Base-by-base conservation (phyloP, 1,140 invertebrate species). In the Caerostris extrusa region DNA sequence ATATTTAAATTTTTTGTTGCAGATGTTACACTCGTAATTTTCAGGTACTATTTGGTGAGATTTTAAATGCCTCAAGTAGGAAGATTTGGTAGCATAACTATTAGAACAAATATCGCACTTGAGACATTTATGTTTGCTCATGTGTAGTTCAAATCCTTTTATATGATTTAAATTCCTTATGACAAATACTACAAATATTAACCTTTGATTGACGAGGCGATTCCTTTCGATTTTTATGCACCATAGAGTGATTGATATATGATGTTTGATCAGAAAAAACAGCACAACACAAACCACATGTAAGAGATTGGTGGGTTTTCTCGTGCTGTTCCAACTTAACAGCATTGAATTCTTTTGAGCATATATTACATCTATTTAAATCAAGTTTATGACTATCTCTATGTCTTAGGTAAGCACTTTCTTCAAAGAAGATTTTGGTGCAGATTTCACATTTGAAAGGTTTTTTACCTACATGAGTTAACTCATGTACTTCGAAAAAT, bases 1-100 rank as follows among this genome's bases (percentile, higher is more conserved):
- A 81, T 5, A 53, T 14, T 53, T 56, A 82, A 81, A 90, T 53
- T 19, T 81, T 34, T 90, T 90, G 50, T 90, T 81, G 71, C 89
- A 90, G 10, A 90, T 19, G 6, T 77, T 81, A 12, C 89, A 90
- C 6, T 12, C 14, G 17, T 53, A 56, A 56, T 34, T 67, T n/a
- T n/a, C 64, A 3, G 55, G 6, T 85, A 17, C 55, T 8, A 7
- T 10, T 85, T n/a, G 56, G n/a, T 55, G 82, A 7, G 7, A 19
- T 19, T 8, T 8, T 19, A 19, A 14, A 17, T 57, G 82, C 57
- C 17, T 56, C n/a, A 19, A 7, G n/a, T 58, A 85, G 3, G 55
- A 17, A 85, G 12, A 6, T 57, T 57, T 57, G 7, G 17, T 85
- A 10, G 7, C 10, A 57, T 34, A 56, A 34, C 8, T 17, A n/a